Evolutionary conservation across 1,140 invertebrate genomes (phyloP).

Genomic region (Drosophila sproati): DNA sequence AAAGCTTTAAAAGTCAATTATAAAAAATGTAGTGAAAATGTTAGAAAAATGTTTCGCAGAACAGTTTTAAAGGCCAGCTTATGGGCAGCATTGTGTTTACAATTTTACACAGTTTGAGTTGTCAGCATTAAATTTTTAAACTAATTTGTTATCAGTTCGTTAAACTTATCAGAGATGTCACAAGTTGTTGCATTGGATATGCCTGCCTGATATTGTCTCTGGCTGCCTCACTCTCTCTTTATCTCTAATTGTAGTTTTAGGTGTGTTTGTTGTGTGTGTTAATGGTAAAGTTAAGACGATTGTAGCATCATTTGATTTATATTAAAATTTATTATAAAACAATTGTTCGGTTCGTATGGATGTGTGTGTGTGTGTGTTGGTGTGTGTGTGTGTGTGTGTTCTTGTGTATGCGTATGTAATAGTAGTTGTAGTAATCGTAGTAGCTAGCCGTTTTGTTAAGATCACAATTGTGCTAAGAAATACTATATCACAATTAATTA

Average conservation of each 20-base stretch:
- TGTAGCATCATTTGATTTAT: conserved; percentile 29
- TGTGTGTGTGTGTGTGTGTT: conserved; percentile 16
- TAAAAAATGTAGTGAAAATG: conserved; percentile 50
- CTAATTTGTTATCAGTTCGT: conserved; percentile 64
- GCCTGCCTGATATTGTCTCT: conserved; percentile 50
- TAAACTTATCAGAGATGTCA: conserved; percentile 56
- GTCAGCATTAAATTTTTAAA: conserved; percentile 14
- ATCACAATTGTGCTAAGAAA: conserved; percentile 83
- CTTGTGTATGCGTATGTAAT: conserved; percentile 24
- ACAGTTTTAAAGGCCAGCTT: conserved; percentile 33
- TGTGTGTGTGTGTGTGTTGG: conserved; percentile 17
- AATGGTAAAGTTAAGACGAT: conserved; percentile 44
- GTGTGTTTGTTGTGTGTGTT: conserved; percentile 3
- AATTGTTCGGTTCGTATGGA: conserved; percentile 26
- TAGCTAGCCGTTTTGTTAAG: conserved; percentile 77
- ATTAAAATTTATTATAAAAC: conserved; percentile 73
- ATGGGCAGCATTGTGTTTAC: conserved; percentile 33
- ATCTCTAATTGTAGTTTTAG: conserved; percentile 20
- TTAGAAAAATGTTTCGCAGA: conserved; percentile 5
- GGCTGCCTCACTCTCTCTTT: neutral
- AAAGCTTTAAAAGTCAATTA: conserved; percentile 78
- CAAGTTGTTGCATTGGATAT: conserved; percentile 57
- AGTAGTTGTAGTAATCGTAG: conserved; percentile 53
- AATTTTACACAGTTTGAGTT: conserved; percentile 1
- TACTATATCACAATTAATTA: conserved; percentile 83